Conservation (phyloP, 2,113 vertebrate genomes). For the Datnioides undecimradiatus region DNA sequence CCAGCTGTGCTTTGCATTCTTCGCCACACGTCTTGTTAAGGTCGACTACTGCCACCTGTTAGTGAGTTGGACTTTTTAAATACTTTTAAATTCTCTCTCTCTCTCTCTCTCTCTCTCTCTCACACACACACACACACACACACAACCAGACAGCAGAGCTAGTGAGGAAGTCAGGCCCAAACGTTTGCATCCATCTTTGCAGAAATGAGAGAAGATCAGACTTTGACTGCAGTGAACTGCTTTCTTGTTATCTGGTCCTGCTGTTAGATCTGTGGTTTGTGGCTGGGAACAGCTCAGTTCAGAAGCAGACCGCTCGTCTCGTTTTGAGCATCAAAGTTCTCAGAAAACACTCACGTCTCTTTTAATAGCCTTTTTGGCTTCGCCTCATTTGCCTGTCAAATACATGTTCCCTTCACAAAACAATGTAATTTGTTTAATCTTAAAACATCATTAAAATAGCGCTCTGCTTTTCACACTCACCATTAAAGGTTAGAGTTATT, state of each 20-base stretch:
- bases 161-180: too few species aligned
- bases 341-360: background rate
- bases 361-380: background rate
- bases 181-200: background rate
- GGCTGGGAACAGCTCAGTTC: background rate
- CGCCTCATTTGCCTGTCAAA: background rate
- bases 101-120: too few species aligned
- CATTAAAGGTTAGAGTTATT: background rate
- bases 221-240: background rate
- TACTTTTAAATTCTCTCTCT: background rate
- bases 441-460: background rate
- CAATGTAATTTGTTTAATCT: background rate
- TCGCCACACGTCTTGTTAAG: slow-evolving; percentile 87
- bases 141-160: background rate
- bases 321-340: background rate
- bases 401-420: background rate
- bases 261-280: background rate
- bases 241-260: background rate
- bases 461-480: background rate
- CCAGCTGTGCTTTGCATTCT: slow-evolving; percentile 87
- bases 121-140: too few species aligned
- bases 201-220: background rate
- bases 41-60: slow-evolving; percentile 88
- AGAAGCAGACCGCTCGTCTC: background rate
- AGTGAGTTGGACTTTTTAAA: background rate